Conservation (phyloP, 1,140 invertebrate genomes). For the Drosophila leontia region DNA sequence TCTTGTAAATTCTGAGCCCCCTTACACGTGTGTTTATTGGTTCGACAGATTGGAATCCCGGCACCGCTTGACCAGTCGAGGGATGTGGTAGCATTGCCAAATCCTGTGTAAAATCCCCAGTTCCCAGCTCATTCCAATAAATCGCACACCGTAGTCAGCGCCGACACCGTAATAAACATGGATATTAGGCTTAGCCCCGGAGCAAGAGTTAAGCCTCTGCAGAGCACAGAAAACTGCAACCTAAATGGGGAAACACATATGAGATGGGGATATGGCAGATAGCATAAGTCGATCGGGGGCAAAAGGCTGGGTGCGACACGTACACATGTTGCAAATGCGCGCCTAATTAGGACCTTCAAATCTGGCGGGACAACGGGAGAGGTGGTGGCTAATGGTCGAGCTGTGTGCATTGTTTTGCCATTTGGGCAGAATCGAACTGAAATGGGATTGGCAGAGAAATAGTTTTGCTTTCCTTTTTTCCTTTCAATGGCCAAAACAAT, state of each 20-base stretch:
- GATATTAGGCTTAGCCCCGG: constrained; percentile 38
- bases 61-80: neutral
- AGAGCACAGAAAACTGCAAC: neutral
- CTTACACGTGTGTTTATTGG: neutral
- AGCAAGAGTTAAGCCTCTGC: constrained; percentile 35
- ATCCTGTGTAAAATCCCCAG: neutral
- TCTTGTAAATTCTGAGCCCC: neutral
- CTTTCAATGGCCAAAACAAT: constrained; percentile 1
- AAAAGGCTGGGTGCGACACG: neutral
- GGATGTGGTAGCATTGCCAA: neutral
- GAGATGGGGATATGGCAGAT: neutral
- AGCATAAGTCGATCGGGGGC: constrained; percentile 13
- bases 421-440: constrained; percentile 21
- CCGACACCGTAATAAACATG: constrained; percentile 63
- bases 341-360: constrained; percentile 63
- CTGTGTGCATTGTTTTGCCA: constrained; percentile 34
- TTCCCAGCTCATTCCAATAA: constrained; percentile 14
- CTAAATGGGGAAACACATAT: neutral
- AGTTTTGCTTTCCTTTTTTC: neutral
- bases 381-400: constrained; percentile 10
- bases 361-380: neutral
- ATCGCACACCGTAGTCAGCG: constrained; percentile 6
- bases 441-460: constrained; percentile 24
- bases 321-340: constrained; percentile 47
- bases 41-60: neutral